Base-by-base conservation (phyloP, 2,113 vertebrate genomes). In the Oenanthe oenanthe region DNA sequence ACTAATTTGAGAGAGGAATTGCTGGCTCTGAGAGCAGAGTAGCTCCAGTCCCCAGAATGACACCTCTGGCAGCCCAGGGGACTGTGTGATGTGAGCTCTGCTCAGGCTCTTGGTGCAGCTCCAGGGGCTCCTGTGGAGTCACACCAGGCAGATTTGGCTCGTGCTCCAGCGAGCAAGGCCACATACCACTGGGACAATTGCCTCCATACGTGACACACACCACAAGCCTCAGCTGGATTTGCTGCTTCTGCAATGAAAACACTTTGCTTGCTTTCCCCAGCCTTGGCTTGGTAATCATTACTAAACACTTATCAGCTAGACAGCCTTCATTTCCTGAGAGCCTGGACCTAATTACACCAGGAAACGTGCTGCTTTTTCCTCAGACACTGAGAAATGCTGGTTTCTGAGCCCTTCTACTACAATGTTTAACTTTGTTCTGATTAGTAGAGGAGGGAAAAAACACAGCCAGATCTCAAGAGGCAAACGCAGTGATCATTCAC, bases 331-430 rank as follows among this genome's bases (percentile, higher is more conserved):
- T 96, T 97, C 96, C 97, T 95, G 95, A 95, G 70, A 78, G 70
- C 82, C 96, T 97, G 97, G 87, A 81, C 91, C 73, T 95, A 96
- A 96, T 97, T 96, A 97, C 65, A 71, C 61, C 54, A 72, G 91
- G 85, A 93, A 93, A 74, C 11, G 5, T 26, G 54, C 45, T 0
- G 5, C 67, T 81, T 90, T 92, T 93, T 19, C 60, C 72, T 78
- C 90, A 89, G 90, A 77, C 72, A 13, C 85, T 53, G 82, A 85
- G 60, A 88, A 93, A 86, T 58, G 80, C 10, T 65, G 51, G 24
- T 67, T 90, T 72, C 84, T 72, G 43, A 87, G 70, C 43, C 45
- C n/a, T 57, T 31, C 63, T 65, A 56, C 38, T 54, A 53, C 18
- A 51, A 70, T 77, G 38, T n/a, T 57, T 72, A 87, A 78, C 75